phyloP scores from a whole-genome alignment of 2,113 vertebrate genomes.

The Coptodon rendalli region DNA sequence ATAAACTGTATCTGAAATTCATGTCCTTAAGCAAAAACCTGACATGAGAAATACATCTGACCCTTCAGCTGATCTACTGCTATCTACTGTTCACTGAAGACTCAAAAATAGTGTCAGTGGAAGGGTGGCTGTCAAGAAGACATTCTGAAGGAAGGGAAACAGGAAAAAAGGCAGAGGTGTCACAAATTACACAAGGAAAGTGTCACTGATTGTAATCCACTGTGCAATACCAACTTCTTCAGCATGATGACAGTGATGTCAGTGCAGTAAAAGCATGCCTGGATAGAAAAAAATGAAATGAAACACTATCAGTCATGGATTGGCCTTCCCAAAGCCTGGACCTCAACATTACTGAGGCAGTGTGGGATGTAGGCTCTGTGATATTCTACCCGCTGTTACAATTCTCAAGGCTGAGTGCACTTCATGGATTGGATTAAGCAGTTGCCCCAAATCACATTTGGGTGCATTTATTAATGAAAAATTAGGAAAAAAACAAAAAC shows the following conservation, averaged over 20 bases:
- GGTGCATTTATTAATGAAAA: neutral
- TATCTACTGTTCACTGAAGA: neutral
- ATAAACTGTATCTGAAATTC: neutral
- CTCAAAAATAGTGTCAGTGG: neutral
- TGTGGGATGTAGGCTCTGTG: neutral
- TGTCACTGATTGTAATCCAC: neutral
- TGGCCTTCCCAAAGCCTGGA: neutral
- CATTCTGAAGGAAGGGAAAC: neutral
- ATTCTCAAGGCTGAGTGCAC: neutral
- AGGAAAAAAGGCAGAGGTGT: neutral
- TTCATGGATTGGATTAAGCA: neutral
- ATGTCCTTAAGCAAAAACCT: neutral
- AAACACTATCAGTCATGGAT: neutral
- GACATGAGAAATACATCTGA: neutral
- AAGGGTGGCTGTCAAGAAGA: neutral
- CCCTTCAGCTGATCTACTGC: neutral
- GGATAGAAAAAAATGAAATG: neutral
- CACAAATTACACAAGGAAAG: neutral
- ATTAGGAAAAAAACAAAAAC: neutral
- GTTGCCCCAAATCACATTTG: neutral
- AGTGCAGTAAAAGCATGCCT: neutral
- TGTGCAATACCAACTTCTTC: neutral
- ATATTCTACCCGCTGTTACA: neutral
- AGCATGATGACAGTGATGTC: neutral
- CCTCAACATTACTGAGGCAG: neutral